These are phyloP conservation scores for Montipora foliosa DNA, from an alignment of 64 coral and sea anemone genomes.

Conservation along the genomic window DNA sequence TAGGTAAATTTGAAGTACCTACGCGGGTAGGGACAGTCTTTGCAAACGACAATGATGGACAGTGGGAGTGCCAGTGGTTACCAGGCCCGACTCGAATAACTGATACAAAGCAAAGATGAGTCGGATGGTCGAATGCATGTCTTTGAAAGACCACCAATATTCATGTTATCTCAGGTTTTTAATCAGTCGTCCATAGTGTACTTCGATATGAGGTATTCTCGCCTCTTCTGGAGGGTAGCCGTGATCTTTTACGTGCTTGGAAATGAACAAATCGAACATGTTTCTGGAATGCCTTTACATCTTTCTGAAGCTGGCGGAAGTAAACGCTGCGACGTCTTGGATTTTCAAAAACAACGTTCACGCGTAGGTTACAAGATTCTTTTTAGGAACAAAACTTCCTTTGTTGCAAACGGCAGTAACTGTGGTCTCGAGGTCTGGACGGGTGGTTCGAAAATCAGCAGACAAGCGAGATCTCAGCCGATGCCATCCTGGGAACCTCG, in stretches of 20 bases:
- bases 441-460: background rate
- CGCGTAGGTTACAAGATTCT: constrained; percentile 8
- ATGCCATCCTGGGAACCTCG: background rate
- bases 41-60: background rate
- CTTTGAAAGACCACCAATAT: background rate
- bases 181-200: background rate
- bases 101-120: constrained; percentile 6
- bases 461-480: background rate
- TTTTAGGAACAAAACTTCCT: background rate
- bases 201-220: background rate
- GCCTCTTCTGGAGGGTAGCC: background rate
- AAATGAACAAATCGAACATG: background rate
- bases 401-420: background rate
- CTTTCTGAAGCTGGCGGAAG: constrained; percentile 9
- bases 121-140: too few species aligned
- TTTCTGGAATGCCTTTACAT: constrained; percentile 31
- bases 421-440: constrained; percentile 14
- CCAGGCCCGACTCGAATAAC: background rate
- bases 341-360: background rate
- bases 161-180: background rate
- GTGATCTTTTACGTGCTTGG: background rate
- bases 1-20: too few species aligned
- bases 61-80: constrained; percentile 70
- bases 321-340: background rate
- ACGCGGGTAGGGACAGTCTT: too few species aligned